These are phyloP conservation scores for Colletes gigas DNA, from an alignment of 1,140 invertebrate species.

Conservation along the genomic window DNA sequence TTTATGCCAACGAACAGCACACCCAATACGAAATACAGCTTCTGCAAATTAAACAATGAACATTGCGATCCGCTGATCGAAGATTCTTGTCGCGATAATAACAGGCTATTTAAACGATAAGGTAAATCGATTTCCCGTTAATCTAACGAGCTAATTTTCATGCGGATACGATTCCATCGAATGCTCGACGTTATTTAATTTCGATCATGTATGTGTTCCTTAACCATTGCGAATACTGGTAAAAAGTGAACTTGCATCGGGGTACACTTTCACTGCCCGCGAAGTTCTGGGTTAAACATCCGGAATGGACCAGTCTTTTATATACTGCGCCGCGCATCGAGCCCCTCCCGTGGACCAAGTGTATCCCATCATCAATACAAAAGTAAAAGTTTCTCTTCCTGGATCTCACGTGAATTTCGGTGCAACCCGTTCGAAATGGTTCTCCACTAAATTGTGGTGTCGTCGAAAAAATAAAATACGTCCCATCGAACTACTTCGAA, in stretches of 20 bases:
- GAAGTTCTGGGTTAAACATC: slow-evolving; percentile 77
- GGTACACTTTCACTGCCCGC: slow-evolving; percentile 75
- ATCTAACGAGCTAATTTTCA: background rate
- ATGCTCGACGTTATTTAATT: background rate
- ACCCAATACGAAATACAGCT: slow-evolving; percentile 54
- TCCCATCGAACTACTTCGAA: too few relatives aligned
- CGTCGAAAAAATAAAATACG: too few relatives aligned
- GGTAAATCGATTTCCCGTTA: background rate
- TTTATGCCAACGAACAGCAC: slow-evolving; percentile 56
- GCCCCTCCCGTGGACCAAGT: slow-evolving; percentile 48
- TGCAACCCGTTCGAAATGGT: background rate
- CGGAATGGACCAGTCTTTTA: slow-evolving; percentile 77
- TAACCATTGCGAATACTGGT: slow-evolving; percentile 57
- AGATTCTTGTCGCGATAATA: too few relatives aligned
- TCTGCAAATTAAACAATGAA: slow-evolving; percentile 56
- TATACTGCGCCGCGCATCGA: slow-evolving; percentile 60
- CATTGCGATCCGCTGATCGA: background rate
- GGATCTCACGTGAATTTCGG: slow-evolving; percentile 28
- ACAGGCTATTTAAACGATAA: background rate
- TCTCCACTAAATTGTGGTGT: background rate
- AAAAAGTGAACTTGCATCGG: slow-evolving; percentile 52
- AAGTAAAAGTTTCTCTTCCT: slow-evolving; percentile 61
- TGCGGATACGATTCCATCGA: background rate
- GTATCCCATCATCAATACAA: slow-evolving; percentile 61
- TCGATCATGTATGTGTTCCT: slow-evolving; percentile 18